Percentiles rank a stretch among this genome's conserved stretches.
phyloP scores from a whole-genome alignment of 2,888 invertebrate genomes.

The Ophioninae sp. region DNA sequence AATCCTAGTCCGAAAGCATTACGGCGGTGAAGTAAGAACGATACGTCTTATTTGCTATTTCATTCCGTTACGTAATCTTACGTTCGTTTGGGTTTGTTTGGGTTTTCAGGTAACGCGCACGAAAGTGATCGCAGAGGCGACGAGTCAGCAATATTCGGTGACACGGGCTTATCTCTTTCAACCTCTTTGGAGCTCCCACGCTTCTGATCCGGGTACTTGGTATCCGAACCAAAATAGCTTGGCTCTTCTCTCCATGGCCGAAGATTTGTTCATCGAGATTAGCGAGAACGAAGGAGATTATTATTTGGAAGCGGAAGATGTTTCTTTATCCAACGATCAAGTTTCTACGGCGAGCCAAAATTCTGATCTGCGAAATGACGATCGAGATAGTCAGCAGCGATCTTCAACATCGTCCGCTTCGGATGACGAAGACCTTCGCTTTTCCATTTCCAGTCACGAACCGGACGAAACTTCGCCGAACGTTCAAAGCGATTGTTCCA shows the following conservation, averaged over 20 bases:
- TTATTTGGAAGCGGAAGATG: neutral
- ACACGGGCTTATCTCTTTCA: neutral
- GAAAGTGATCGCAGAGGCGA: no score
- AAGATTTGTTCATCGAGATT: neutral
- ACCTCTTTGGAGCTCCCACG: neutral
- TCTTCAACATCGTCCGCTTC: neutral
- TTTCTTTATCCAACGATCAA: neutral
- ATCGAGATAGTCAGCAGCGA: neutral
- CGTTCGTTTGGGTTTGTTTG: no score
- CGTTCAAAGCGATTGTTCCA: neutral
- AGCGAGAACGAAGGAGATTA: neutral
- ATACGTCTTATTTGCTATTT: no score
- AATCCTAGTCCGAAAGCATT: slow-evolving; percentile 88
- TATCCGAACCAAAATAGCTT: neutral
- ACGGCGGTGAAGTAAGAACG: slow-evolving; percentile 83
- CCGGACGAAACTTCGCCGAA: neutral
- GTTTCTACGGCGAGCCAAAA: neutral
- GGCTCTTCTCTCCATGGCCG: neutral
- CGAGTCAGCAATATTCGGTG: neutral
- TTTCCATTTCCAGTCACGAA: neutral
- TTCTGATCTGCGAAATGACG: neutral
- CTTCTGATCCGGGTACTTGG: neutral
- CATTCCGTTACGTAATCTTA: no score
- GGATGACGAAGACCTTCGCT: neutral
- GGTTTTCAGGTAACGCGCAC: no score